phyloP scores from a whole-genome alignment of 1,140 invertebrate genomes.

The Neodiprion fabricii region DNA sequence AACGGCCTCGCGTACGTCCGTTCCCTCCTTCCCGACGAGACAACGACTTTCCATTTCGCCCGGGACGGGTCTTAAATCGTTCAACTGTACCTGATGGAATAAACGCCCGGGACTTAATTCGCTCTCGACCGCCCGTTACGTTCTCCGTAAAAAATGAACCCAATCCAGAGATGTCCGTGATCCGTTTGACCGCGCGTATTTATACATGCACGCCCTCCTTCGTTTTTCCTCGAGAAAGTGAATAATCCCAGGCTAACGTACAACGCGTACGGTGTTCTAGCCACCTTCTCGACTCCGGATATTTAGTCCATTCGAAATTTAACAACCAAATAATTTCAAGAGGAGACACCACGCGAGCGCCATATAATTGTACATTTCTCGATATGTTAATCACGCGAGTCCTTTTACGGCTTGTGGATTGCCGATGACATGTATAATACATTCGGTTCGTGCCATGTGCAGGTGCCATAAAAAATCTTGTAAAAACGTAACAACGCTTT shows the following conservation, averaged over 20 bases:
- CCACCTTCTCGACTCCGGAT: too few species aligned
- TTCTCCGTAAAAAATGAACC: neutral
- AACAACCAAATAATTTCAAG: neutral
- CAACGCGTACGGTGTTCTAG: too few species aligned
- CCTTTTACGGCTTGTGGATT: neutral
- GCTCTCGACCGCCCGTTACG: neutral
- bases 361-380: slow-evolving; percentile 3
- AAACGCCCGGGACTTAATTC: neutral
- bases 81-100: neutral
- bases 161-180: too few species aligned
- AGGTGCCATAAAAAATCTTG: neutral
- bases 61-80: neutral
- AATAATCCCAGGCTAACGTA: too few species aligned
- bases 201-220: too few species aligned
- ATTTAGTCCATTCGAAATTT: neutral
- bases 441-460: neutral
- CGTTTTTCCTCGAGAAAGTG: too few species aligned
- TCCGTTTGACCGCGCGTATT: too few species aligned
- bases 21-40: neutral
- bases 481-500: slow-evolving; percentile 4
- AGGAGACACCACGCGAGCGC: neutral
- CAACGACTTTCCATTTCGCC: slow-evolving; percentile 4
- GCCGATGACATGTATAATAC: neutral
- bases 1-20: neutral
- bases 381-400: neutral